These are phyloP conservation scores for Penaeus vannamei DNA, from an alignment of 1,140 invertebrate genomes.

Conservation along the genomic window DNA sequence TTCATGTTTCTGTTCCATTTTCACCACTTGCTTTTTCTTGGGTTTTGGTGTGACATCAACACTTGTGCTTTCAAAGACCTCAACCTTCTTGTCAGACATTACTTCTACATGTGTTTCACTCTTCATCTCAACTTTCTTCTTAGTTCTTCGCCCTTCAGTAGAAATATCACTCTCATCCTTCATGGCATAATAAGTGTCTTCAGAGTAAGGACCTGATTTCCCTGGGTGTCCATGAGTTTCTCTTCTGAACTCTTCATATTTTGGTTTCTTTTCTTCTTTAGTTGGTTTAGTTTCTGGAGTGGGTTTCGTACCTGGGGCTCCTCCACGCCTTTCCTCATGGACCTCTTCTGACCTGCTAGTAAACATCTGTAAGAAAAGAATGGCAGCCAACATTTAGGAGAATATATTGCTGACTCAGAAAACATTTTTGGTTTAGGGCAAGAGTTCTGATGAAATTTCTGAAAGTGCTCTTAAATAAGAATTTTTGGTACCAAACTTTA, in stretches of 20 bases:
- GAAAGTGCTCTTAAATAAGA: neutral
- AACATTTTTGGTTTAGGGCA: too few relatives aligned
- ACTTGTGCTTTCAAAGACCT: constrained; percentile 56
- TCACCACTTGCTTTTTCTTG: constrained; percentile 41
- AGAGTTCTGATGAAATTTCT: too few relatives aligned
- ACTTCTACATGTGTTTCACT: constrained; percentile 64
- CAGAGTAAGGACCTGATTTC: constrained; percentile 59
- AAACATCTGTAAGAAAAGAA: constrained; percentile 63
- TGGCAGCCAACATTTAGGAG: constrained; percentile 16
- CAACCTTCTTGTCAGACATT: constrained; percentile 68
- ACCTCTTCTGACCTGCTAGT: constrained; percentile 64
- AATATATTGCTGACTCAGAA: neutral
- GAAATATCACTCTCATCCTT: constrained; percentile 65
- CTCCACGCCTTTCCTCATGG: constrained; percentile 50
- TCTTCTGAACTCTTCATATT: constrained; percentile 59
- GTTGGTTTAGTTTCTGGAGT: constrained; percentile 34
- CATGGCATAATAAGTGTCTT: constrained; percentile 67
- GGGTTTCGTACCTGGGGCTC: constrained; percentile 48
- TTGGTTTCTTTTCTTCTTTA: constrained; percentile 59
- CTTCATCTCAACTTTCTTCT: constrained; percentile 64
- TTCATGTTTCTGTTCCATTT: constrained; percentile 43
- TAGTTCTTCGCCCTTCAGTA: constrained; percentile 52
- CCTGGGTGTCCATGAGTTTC: constrained; percentile 55
- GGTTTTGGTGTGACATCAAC: constrained; percentile 55
- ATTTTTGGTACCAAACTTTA: constrained; percentile 52